A percentile compares a stretch with the other conserved stretches of the same genome.
phyloP scores from a whole-genome alignment of 2,888 invertebrate species.

The Orchestes rusci region DNA sequence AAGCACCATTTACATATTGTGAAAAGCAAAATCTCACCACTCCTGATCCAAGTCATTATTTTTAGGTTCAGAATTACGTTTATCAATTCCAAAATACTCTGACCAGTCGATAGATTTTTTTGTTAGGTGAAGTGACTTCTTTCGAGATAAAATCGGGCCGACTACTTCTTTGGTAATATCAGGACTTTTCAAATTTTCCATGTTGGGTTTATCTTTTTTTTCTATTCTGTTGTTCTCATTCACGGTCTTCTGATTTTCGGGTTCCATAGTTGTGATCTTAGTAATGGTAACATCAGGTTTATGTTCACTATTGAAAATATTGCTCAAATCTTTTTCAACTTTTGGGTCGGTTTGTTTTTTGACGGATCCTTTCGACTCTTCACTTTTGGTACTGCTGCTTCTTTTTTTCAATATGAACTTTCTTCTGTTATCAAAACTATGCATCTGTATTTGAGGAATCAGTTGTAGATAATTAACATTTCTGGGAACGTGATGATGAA shows the following conservation, averaged over 20 bases:
- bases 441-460: too few relatives aligned
- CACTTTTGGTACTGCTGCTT: conserved; percentile 42
- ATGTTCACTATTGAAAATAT: conserved; percentile 51
- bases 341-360: conserved; percentile 55
- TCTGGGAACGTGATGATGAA: conserved; percentile 25
- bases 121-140: conserved; percentile 47
- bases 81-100: conserved; percentile 79
- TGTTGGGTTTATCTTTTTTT: conserved; percentile 22
- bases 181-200: conserved; percentile 38
- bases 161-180: conserved; percentile 40
- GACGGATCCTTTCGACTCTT: conserved; percentile 33
- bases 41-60: conserved; percentile 48
- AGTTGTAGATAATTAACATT: conserved; percentile 26
- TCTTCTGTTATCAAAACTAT: conserved; percentile 42
- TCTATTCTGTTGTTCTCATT: conserved; percentile 21
- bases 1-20: neutral
- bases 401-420: conserved; percentile 62
- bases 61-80: conserved; percentile 55
- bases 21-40: conserved; percentile 37
- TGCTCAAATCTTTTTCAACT: conserved; percentile 60
- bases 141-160: conserved; percentile 34
- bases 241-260: conserved; percentile 11
- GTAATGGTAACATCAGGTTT: conserved; percentile 18
- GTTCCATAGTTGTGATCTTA: neutral
- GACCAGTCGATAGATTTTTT: conserved; percentile 85